Evolutionary conservation across 2,888 invertebrate genomes (phyloP), one percentile per base, ranked within the genome.

Genomic region (Athalia cordata): DNA sequence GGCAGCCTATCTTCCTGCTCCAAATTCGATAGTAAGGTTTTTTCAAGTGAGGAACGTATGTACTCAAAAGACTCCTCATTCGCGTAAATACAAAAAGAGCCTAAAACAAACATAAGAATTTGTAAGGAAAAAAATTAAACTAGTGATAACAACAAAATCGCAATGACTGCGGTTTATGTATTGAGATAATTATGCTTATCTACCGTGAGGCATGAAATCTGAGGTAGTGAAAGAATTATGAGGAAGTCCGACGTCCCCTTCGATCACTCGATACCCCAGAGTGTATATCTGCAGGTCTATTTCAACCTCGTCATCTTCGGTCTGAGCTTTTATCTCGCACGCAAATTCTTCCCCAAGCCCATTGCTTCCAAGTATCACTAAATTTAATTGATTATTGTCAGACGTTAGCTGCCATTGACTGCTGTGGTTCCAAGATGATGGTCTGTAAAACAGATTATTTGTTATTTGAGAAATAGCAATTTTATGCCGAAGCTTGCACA

Each of bases 11-110:
- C 98, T 87, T 98, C 97, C 85, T 96, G 95, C 86, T 97, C 97
- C 79, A 98, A 92, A 92, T 98, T 97, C 15, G 96, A 95, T 8
- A 98, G 91, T 47, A 98, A 92, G 3, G 97, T 97, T 89, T 97
- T 96, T 89, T 98, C 97, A 82, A 99, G 93, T 89, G 97, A 97
- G 79, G 96, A 96, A 83, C 97, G 93, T 74, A 99, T 95, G 89
- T 97, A 98, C 87, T 98, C 97, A 86, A 98, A 96, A 0, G 97
- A 96, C 86, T 96, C 96, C 84, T 96, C 95, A 86, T 97, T 97
- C 86, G 97, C 96, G 90, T 96, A 99, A 43, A 96, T 95, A 90
- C 96, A 96, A 90, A 96, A 96, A 85, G 96, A 94, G 75, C 95
- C 95, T 95, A 86, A 5, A 84, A 86, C 74, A 57, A 68, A 61